Conservation (phyloP, 1,140 invertebrate genomes). For the Trichomalopsis sarcophagae region DNA sequence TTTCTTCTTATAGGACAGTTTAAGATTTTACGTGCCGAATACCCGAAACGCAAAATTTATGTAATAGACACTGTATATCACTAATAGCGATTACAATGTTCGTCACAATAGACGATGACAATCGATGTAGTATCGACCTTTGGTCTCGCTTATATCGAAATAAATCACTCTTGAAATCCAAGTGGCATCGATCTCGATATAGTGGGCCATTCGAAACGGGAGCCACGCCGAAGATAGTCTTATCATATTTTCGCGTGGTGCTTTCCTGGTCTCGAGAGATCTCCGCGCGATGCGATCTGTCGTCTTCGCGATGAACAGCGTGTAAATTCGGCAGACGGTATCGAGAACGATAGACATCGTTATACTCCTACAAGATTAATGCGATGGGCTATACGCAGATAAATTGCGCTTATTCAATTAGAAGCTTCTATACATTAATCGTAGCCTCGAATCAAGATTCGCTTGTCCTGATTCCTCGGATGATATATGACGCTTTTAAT, state of each 20-base stretch:
- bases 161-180: conserved; percentile 38
- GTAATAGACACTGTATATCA: not conserved
- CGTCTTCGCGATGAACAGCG: not conserved
- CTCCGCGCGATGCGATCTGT: not conserved
- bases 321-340: not conserved
- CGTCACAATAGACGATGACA: not conserved
- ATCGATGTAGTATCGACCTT: conserved; percentile 8
- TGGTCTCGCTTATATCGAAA: conserved; percentile 9
- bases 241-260: conserved; percentile 22
- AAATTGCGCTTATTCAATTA: conserved; percentile 14
- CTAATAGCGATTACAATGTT: not conserved
- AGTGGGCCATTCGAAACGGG: not conserved
- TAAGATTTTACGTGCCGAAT: too few relatives aligned
- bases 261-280: not conserved
- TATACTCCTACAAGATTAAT: not conserved
- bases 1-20: not conserved
- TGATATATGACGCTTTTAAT: not conserved
- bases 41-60: not conserved
- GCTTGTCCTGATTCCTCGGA: not conserved
- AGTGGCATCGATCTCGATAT: conserved; percentile 14
- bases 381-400: too few relatives aligned
- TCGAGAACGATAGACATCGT: not conserved
- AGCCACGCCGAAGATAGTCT: not conserved
- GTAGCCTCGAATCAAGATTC: not conserved
- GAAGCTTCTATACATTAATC: not conserved